Conservation (phyloP, 2,113 vertebrate species). For the Hippocampus guttulatus region DNA sequence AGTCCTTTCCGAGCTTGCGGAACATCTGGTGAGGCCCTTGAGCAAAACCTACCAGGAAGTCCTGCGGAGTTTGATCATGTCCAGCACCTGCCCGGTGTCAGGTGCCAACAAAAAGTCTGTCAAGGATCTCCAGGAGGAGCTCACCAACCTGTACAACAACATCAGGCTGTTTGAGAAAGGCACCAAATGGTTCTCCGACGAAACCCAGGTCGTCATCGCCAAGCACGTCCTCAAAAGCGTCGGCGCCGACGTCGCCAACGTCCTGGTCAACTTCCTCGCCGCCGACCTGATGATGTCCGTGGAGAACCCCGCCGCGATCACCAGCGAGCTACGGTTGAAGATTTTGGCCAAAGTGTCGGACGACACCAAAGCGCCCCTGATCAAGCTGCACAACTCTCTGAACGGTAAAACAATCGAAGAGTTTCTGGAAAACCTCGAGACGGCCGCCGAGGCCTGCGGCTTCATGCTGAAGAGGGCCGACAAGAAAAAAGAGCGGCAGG, state of each 20-base stretch:
- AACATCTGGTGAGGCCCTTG: constrained; percentile 80
- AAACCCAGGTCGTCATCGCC: constrained; percentile 81
- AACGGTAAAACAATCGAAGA: constrained; percentile 91
- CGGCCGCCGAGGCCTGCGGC: constrained; percentile 82
- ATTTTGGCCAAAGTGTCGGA: constrained; percentile 87
- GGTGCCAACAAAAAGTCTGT: constrained; percentile 83
- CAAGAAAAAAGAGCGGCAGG: constrained; percentile 94
- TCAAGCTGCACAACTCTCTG: constrained; percentile 85
- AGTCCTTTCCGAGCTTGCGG: constrained; percentile 82
- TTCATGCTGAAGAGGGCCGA: constrained; percentile 91
- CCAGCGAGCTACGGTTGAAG: constrained; percentile 80
- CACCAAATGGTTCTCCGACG: constrained; percentile 85
- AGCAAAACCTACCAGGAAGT: constrained; percentile 87
- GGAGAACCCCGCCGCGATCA: constrained; percentile 80
- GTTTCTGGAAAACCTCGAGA: constrained; percentile 83
- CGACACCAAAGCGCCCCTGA: constrained; percentile 80
- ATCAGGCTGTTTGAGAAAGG: constrained; percentile 91
- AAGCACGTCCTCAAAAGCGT: constrained; percentile 88
- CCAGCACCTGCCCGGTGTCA: constrained; percentile 75
- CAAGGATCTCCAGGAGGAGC: constrained; percentile 94
- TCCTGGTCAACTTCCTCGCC: constrained; percentile 88
- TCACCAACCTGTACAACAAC: constrained; percentile 87
- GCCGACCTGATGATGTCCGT: constrained; percentile 87
- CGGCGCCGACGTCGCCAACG: constrained; percentile 87
- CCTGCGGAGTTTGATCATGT: constrained; percentile 82